Evolutionary conservation across 92 coral and sea anemone species (phyloP), one percentile per base, ranked within the genome.

Genomic region (Phenganax stokvisi): DNA sequence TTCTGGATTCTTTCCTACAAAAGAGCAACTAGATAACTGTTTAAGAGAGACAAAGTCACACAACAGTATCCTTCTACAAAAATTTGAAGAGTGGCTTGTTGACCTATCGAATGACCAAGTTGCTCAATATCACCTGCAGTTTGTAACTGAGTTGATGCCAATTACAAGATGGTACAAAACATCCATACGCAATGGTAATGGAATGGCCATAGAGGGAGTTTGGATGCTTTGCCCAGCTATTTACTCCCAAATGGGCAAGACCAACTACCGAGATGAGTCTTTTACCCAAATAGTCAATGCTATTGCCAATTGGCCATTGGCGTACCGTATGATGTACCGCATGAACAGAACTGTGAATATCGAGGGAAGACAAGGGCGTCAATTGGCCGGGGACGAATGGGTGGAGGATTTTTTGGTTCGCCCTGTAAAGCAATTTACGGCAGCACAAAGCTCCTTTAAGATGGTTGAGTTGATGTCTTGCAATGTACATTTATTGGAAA

Each of bases 361-460:
- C 12, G 74, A 82, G 56, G 86, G 89, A 7, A 86, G 56, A n/a
- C 56, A 76, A 57, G 89, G 89, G 47, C 66, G 27, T 17, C 79
- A 81, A 13, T 53, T 86, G 28, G 89, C 89, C 0, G 86, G 83
- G 8, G 88, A 80, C n/a, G 83, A 85, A 30, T 86, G 89, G 89
- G 89, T 86, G 1, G 86, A 86, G 52, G 89, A 56, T 44, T 66
- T 74, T 51, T 72, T 82, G 29, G 89, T 86, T 10, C n/a, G 57
- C 10, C 89, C 86, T 0, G 84, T 86, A 1, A 86, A 86, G 72
- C 16, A 52, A 20, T 86, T 61, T 67, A 70, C 89, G 8, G 8
- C 12, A 15, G 81, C 88, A n/a, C 85, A 85, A 27, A 68, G 73
- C 0, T 78, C 84, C 20, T 85, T 85, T 81, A 54, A 72, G 13